phyloP scores from a whole-genome alignment of 2,797 vertebrate species.

The Enteromius anoplus region DNA sequence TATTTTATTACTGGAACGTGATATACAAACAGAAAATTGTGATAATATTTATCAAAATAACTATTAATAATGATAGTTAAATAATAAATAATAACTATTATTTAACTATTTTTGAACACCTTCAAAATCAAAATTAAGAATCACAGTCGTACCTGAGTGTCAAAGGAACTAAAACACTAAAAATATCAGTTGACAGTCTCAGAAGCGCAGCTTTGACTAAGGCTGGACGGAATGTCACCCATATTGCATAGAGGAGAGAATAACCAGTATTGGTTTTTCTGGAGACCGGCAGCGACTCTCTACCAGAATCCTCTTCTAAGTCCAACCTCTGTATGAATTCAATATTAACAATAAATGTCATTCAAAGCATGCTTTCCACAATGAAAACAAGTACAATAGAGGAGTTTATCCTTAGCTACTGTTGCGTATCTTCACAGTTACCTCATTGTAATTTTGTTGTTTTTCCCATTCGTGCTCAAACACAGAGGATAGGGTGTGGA shows the following conservation, averaged over 20 bases:
- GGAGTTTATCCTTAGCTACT: background rate
- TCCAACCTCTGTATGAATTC: slow-evolving; percentile 12
- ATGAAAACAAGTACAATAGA: background rate
- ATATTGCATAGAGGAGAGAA: slow-evolving; percentile 67
- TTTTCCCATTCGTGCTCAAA: slow-evolving; percentile 74
- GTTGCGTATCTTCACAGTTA: slow-evolving; percentile 6
- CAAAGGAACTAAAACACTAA: slow-evolving; percentile 67
- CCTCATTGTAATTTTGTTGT: slow-evolving; percentile 57
- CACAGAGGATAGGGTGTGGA: slow-evolving; percentile 60
- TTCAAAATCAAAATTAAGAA: background rate
- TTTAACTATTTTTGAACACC: background rate
- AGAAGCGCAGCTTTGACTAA: slow-evolving; percentile 71
- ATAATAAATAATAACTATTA: too few relatives aligned
- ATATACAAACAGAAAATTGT: background rate
- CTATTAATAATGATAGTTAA: too few relatives aligned
- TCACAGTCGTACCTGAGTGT: slow-evolving; percentile 70
- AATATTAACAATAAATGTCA: slow-evolving; percentile 6
- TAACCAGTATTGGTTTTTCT: slow-evolving; percentile 39
- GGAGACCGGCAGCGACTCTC: slow-evolving; percentile 6
- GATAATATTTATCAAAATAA: background rate
- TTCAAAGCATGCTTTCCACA: background rate
- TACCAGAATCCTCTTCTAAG: slow-evolving; percentile 1
- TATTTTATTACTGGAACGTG: background rate
- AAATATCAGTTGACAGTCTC: slow-evolving; percentile 68
- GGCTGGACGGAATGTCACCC: slow-evolving; percentile 67